A percentile compares a stretch with the other conserved stretches of the same genome.
Evolutionary conservation across 2,888 invertebrate species (phyloP).

Genomic region (Liposcelis brunnea): DNA sequence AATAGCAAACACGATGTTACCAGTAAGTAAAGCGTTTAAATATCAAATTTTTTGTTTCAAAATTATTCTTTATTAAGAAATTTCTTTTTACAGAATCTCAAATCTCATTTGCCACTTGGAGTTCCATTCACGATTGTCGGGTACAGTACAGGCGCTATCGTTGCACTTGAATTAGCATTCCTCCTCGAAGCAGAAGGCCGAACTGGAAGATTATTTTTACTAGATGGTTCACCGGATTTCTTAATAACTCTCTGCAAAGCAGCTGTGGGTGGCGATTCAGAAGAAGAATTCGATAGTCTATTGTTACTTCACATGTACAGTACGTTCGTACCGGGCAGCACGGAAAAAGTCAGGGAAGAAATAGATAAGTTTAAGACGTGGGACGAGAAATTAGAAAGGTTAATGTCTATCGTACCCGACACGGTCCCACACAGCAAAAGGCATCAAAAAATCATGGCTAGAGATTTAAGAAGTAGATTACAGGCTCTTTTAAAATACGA

Average conservation of each 20-base stretch:
- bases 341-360: neutral
- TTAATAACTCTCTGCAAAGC: slow-evolving; percentile 31
- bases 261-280: slow-evolving; percentile 20
- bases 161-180: slow-evolving; percentile 59
- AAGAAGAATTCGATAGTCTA: slow-evolving; percentile 36
- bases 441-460: slow-evolving; percentile 26
- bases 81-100: slow-evolving; percentile 35
- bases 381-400: slow-evolving; percentile 36
- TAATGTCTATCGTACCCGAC: slow-evolving; percentile 24
- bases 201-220: slow-evolving; percentile 43
- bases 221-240: slow-evolving; percentile 69
- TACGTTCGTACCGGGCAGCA: slow-evolving; percentile 3
- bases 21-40: slow-evolving; percentile 26
- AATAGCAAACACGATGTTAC: slow-evolving; percentile 34
- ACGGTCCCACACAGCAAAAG: slow-evolving; percentile 23
- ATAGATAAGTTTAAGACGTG: slow-evolving; percentile 25
- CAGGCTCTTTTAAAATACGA: slow-evolving; percentile 32
- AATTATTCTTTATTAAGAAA: neutral
- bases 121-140: slow-evolving; percentile 59
- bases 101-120: slow-evolving; percentile 35
- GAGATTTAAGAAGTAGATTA: slow-evolving; percentile 34
- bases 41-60: neutral
- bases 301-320: slow-evolving; percentile 32
- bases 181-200: slow-evolving; percentile 49
- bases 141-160: slow-evolving; percentile 72